These are phyloP conservation scores for Colostygia pectinataria DNA, from an alignment of 2,888 invertebrate species.

Conservation along the genomic window DNA sequence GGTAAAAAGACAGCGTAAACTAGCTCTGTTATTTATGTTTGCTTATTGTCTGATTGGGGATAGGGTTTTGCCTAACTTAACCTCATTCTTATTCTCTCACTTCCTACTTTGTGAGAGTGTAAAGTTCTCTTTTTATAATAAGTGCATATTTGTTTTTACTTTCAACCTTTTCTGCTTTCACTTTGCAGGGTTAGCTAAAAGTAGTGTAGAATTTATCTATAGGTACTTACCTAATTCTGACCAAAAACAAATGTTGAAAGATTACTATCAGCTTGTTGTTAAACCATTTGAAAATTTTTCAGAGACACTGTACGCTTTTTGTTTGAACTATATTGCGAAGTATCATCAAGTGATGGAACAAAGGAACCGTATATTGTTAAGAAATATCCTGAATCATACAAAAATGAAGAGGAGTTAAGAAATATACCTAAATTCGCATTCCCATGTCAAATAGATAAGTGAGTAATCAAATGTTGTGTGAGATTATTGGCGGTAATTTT, in stretches of 20 bases:
- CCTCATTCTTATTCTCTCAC: not conserved
- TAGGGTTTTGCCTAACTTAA: not conserved
- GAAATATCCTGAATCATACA: conserved; percentile 92
- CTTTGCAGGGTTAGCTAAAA: too few species aligned
- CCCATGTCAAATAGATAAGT: conserved; percentile 82
- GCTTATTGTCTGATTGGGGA: too few species aligned
- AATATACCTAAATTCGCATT: conserved; percentile 96
- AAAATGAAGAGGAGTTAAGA: conserved; percentile 92
- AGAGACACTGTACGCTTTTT: conserved; percentile 91
- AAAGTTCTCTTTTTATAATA: too few species aligned
- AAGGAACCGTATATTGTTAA: conserved; percentile 88
- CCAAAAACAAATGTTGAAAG: too few species aligned
- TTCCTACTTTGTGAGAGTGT: not conserved
- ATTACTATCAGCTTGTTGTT: too few species aligned
- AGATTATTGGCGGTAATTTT: too few species aligned
- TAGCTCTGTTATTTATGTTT: too few species aligned
- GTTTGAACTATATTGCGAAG: conserved; percentile 93
- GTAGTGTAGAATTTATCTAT: too few species aligned
- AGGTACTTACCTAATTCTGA: too few species aligned
- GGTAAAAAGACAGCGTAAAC: conserved; percentile 44
- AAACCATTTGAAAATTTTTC: conserved; percentile 50
- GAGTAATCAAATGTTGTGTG: too few species aligned
- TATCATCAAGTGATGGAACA: conserved; percentile 85
- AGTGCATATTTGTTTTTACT: too few species aligned
- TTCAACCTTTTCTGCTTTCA: too few species aligned